phyloP scores from a whole-genome alignment of 1,140 invertebrate species.

The Oedothorax gibbosus region DNA sequence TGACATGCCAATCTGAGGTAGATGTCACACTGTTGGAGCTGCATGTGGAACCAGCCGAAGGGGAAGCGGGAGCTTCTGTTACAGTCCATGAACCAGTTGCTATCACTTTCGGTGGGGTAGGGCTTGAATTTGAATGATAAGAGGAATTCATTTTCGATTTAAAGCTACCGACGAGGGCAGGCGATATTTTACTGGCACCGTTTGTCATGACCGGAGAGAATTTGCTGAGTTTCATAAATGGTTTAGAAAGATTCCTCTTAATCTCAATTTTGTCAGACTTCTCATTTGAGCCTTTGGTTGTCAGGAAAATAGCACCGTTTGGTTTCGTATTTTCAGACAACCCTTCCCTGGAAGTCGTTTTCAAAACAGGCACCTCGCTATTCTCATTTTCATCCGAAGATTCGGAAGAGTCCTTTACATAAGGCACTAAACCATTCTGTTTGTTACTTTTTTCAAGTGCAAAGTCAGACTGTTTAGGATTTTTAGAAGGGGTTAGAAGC shows the following conservation, averaged over 20 bases:
- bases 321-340: not conserved
- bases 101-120: constrained; percentile 63
- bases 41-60: constrained; percentile 65
- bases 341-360: not conserved
- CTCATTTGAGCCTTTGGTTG: not conserved
- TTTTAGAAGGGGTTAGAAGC: not conserved
- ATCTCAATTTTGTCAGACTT: constrained; percentile 21
- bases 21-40: constrained; percentile 67
- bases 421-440: constrained; percentile 65
- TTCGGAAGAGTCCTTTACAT: constrained; percentile 67
- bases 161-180: too few species aligned
- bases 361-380: not conserved
- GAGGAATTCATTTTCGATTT: not conserved
- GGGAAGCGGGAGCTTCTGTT: constrained; percentile 64
- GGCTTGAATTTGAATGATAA: too few species aligned
- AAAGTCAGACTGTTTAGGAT: not conserved
- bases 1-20: constrained; percentile 68
- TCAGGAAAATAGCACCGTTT: constrained; percentile 9
- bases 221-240: constrained; percentile 6
- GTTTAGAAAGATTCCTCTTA: constrained; percentile 24
- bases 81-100: constrained; percentile 67
- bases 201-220: not conserved
- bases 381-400: constrained; percentile 65
- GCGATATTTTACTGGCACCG: not conserved
- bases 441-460: constrained; percentile 16